These are phyloP conservation scores for Periophthalmus magnuspinnatus DNA, from an alignment of 2,797 vertebrate species.

Conservation along the genomic window DNA sequence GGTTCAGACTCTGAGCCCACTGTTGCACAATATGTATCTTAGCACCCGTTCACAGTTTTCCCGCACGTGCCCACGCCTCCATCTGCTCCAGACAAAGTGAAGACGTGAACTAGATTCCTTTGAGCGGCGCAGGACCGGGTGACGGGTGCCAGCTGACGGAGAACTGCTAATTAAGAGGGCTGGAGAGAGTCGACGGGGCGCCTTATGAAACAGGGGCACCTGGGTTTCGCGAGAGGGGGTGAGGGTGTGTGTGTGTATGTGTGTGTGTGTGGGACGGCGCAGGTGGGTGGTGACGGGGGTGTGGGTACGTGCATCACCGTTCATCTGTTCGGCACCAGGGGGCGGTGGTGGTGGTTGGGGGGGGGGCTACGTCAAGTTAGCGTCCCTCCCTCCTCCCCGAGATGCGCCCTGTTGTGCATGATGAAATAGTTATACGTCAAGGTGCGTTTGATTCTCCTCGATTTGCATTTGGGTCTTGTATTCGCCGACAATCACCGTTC, in stretches of 20 bases:
- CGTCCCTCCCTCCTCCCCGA: slow-evolving; percentile 18
- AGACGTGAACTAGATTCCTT: slow-evolving; percentile 50
- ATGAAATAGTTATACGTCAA: slow-evolving; percentile 53
- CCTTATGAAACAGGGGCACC: slow-evolving; percentile 72
- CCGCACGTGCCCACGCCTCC: slow-evolving; percentile 21
- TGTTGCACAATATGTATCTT: slow-evolving; percentile 13
- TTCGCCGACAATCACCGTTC: not conserved
- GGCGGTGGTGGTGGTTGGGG: too few relatives aligned
- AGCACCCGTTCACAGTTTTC: slow-evolving; percentile 7
- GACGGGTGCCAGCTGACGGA: slow-evolving; percentile 68
- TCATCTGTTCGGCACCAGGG: slow-evolving; percentile 48
- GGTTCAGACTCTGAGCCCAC: not conserved
- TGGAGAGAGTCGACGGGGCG: slow-evolving; percentile 59
- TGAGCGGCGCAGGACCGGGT: slow-evolving; percentile 43
- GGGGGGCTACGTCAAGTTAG: slow-evolving; percentile 40
- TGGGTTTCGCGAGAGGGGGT: slow-evolving; percentile 62
- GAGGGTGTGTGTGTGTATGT: not conserved
- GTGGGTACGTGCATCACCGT: slow-evolving; percentile 61
- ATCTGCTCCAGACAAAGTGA: slow-evolving; percentile 41
- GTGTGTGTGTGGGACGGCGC: not conserved
- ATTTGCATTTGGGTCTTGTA: not conserved
- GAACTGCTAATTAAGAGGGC: slow-evolving; percentile 71
- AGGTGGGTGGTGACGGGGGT: not conserved
- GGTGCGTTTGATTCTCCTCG: slow-evolving; percentile 48
- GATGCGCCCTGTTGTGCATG: slow-evolving; percentile 33